A percentile compares a stretch with the other conserved stretches of the same genome.
These are phyloP conservation scores for Fragum whitleyi DNA, from an alignment of 2,888 invertebrate species.

Conservation along the genomic window DNA sequence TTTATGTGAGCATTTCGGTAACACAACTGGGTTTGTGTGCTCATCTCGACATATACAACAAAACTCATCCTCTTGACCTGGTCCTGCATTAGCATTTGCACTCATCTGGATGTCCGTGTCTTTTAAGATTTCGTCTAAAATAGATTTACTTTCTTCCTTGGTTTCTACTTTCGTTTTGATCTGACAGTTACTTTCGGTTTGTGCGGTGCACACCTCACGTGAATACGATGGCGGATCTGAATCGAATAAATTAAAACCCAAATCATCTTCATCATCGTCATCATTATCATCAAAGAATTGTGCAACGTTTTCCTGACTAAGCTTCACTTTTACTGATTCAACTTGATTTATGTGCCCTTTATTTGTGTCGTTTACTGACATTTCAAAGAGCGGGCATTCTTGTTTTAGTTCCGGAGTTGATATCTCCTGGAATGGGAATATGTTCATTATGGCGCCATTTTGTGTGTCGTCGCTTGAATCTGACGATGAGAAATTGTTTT, in stretches of 20 bases:
- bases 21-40: constrained; percentile 54
- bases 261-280: constrained; percentile 23
- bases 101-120: background rate
- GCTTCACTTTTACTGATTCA: background rate
- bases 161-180: constrained; percentile 18
- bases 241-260: constrained; percentile 19
- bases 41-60: constrained; percentile 65
- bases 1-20: constrained; percentile 68
- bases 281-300: background rate
- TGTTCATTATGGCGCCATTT: background rate
- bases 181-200: background rate
- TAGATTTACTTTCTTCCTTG: background rate
- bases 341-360: background rate
- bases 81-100: background rate
- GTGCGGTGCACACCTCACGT: too few relatives aligned
- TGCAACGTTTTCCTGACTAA: background rate
- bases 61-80: constrained; percentile 37
- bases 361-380: background rate
- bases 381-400: background rate
- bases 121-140: background rate
- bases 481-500: constrained; percentile 7
- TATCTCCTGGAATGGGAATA: background rate
- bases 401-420: background rate
- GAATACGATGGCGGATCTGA: background rate
- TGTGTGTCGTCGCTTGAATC: background rate